These are phyloP conservation scores for Athripsodes cinereus DNA, from an alignment of 2,888 invertebrate species.

Conservation along the genomic window DNA sequence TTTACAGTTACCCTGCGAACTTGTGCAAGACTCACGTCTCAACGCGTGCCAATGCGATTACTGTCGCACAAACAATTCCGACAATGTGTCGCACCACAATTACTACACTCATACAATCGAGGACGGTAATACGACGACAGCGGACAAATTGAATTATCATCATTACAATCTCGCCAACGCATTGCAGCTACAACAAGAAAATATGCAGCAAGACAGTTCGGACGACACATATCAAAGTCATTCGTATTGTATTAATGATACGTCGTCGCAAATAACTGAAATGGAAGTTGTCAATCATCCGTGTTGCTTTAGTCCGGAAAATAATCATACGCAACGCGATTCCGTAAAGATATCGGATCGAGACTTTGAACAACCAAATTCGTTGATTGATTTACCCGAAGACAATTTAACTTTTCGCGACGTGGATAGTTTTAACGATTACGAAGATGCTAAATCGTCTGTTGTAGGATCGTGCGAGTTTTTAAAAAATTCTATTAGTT, in stretches of 20 bases:
- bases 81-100: not conserved
- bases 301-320: too few species aligned
- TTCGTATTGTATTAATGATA: too few species aligned
- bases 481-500: not conserved
- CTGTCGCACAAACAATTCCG: not conserved
- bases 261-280: too few species aligned
- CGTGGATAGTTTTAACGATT: not conserved
- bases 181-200: not conserved
- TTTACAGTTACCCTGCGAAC: not conserved
- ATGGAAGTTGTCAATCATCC: too few species aligned
- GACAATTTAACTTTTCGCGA: not conserved
- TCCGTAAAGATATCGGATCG: not conserved
- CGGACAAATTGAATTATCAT: not conserved
- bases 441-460: not conserved
- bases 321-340: not conserved
- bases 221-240: not conserved
- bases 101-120: not conserved
- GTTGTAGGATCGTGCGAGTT: not conserved
- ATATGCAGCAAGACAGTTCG: not conserved
- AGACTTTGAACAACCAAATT: not conserved
- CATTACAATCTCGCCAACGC: not conserved
- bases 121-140: not conserved
- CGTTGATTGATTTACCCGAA: not conserved
- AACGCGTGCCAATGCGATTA: not conserved
- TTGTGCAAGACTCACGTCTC: not conserved